Evolutionary conservation across 2,113 vertebrate genomes (phyloP), one percentile per base, ranked within the genome.

Genomic region (Aleadryas rufinucha): DNA sequence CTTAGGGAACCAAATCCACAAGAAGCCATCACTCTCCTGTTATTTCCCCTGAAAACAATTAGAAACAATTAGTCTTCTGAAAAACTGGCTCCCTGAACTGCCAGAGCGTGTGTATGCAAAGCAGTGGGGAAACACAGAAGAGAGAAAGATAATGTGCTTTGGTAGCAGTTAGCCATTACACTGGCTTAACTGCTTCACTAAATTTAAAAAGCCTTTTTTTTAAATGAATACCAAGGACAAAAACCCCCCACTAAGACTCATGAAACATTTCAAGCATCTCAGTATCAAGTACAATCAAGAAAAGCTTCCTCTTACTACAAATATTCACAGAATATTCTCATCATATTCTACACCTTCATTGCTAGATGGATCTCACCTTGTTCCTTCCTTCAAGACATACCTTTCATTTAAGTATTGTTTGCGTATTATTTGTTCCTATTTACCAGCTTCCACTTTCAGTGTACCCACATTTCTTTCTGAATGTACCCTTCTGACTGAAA

Each of bases 11-110:
- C 17, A 68, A 80, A 90, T 20, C 24, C 50, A 92, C 21, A 41
- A 35, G 78, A 91, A 63, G 49, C 24, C 30, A 49, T 44, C 37
- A 37, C 53, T 27, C 23, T 56, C 8, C 61, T 61, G 24, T 53
- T 81, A 80, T 8, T 84, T 82, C n/a, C 33, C 17, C 54, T 65
- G 59, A 79, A 90, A 90, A 72, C 71, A 83, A 86, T 72, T 47
- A 88, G 61, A 64, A 93, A 35, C 52, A 79, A 61, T 79, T 56
- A 76, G 26, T 28, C 7, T 42, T 50, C 75, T 76, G 53, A 80
- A 70, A 84, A 66, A 88, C 8, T 50, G 69, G 11, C 27, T 83
- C 42, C 45, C 37, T 76, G n/a, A 83, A 76, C n/a, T 78, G 56
- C n/a, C 14, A 5, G 13, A 10, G 10, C 23, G 9, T 30, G 15